Evolutionary conservation across 1,140 invertebrate genomes (phyloP).

Genomic region (Cotesia chilonis): DNA sequence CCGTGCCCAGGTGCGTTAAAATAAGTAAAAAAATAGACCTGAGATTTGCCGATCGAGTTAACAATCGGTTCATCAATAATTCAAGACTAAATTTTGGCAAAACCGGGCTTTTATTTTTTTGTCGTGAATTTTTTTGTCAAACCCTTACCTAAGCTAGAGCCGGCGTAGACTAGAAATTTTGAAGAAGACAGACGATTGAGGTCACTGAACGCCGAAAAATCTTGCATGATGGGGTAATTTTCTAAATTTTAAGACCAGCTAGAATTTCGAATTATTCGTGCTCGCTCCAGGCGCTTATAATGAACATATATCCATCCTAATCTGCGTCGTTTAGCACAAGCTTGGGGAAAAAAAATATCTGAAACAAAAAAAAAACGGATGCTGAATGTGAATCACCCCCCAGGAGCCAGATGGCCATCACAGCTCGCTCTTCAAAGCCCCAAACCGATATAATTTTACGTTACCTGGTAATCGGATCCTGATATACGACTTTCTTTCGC

Average conservation of each 20-base stretch:
- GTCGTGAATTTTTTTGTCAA: background rate
- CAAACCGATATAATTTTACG: slow-evolving; percentile 18
- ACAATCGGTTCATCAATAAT: slow-evolving; percentile 25
- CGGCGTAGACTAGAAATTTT: background rate
- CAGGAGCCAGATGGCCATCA: slow-evolving; percentile 13
- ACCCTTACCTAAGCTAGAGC: too few relatives aligned
- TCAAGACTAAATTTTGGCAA: slow-evolving; percentile 8
- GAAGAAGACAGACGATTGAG: too few relatives aligned
- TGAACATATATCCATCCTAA: background rate
- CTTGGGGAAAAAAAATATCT: too few relatives aligned
- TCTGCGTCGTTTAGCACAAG: slow-evolving; percentile 9
- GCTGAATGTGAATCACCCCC: slow-evolving; percentile 12
- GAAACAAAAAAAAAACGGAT: background rate
- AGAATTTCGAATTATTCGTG: too few relatives aligned
- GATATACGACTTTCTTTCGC: slow-evolving; percentile 30
- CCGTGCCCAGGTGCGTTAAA: slow-evolving; percentile 23
- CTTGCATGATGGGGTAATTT: too few relatives aligned
- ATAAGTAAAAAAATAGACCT: background rate
- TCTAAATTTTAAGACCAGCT: too few relatives aligned
- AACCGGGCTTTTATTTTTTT: background rate
- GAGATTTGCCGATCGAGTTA: background rate
- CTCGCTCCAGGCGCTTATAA: background rate
- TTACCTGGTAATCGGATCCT: slow-evolving; percentile 24
- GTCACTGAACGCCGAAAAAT: too few relatives aligned
- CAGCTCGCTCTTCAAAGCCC: slow-evolving; percentile 2